A percentile compares a stretch with the other conserved stretches of the same genome.
Conservation (phyloP, 2,888 invertebrate species). For the Drosophila flavopinicola region DNA sequence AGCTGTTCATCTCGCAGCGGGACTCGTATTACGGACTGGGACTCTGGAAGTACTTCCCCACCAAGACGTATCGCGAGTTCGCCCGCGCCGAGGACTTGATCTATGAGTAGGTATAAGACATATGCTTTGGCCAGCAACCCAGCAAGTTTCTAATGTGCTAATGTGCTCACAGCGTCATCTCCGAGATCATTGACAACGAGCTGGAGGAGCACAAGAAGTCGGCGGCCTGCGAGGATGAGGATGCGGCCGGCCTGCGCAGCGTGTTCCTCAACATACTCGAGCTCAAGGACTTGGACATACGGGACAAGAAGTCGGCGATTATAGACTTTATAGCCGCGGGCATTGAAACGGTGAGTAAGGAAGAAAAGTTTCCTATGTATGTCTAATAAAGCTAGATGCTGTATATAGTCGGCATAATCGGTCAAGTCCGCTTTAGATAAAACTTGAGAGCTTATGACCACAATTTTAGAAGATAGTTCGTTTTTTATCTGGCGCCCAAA, state of each 20-base stretch:
- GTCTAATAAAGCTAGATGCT: no score
- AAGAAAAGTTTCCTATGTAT: neutral
- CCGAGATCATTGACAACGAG: constrained; percentile 90
- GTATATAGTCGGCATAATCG: no score
- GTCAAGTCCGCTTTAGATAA: no score
- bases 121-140: neutral
- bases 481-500: no score
- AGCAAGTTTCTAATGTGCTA: constrained; percentile 24
- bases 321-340: constrained; percentile 95
- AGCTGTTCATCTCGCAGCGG: constrained; percentile 90
- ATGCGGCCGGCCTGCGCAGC: constrained; percentile 87
- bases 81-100: constrained; percentile 91
- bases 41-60: constrained; percentile 92
- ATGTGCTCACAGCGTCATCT: constrained; percentile 87
- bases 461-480: no score
- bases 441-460: no score
- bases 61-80: constrained; percentile 89
- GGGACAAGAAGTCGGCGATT: constrained; percentile 93
- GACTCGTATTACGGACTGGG: constrained; percentile 92
- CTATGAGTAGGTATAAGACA: constrained; percentile 87
- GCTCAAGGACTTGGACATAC: constrained; percentile 89
- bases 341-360: constrained; percentile 89
- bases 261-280: constrained; percentile 91
- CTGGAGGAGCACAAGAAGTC: constrained; percentile 85
- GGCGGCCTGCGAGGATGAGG: constrained; percentile 85